phyloP scores from a whole-genome alignment of 1,140 invertebrate species.

The Drosophila subpulchrella region DNA sequence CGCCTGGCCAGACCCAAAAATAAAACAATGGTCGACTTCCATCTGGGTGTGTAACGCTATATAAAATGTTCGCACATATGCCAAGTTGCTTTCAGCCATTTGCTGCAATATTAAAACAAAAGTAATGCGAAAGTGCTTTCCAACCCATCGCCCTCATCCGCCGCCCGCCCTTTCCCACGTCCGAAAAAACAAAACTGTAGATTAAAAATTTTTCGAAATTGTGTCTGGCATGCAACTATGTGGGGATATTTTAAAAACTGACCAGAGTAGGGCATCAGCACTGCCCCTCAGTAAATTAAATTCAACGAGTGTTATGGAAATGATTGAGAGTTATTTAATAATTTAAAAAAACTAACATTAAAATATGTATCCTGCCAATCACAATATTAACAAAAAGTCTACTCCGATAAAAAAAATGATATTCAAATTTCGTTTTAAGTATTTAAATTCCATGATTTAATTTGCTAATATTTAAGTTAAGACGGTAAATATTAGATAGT shows the following conservation, averaged over 20 bases:
- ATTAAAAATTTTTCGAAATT: slow-evolving; percentile 60
- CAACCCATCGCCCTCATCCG: slow-evolving; percentile 13
- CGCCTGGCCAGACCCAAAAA: slow-evolving; percentile 43
- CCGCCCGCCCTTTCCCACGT: background rate
- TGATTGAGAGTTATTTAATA: background rate
- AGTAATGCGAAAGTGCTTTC: slow-evolving; percentile 68
- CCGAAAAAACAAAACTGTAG: slow-evolving; percentile 36
- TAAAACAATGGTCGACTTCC: slow-evolving; percentile 68
- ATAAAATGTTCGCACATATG: slow-evolving; percentile 77
- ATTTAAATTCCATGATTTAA: too few species aligned
- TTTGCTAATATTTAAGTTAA: too few species aligned
- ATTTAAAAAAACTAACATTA: background rate
- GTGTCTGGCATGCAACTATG: slow-evolving; percentile 41
- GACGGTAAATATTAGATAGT: too few species aligned
- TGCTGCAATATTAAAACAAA: slow-evolving; percentile 77
- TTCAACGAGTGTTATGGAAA: background rate
- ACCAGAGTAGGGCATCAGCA: slow-evolving; percentile 3
- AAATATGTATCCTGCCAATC: background rate
- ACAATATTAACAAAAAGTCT: too few species aligned
- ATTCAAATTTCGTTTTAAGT: too few species aligned
- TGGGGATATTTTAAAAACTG: slow-evolving; percentile 45
- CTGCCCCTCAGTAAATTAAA: background rate
- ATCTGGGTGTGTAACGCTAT: slow-evolving; percentile 33
- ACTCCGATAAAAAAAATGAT: too few species aligned
- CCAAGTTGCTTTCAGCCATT: slow-evolving; percentile 69